Evolutionary conservation across 53 echinoderm and acorn worm species (phyloP).

Genomic region (Mesocentrotus franciscanus): DNA sequence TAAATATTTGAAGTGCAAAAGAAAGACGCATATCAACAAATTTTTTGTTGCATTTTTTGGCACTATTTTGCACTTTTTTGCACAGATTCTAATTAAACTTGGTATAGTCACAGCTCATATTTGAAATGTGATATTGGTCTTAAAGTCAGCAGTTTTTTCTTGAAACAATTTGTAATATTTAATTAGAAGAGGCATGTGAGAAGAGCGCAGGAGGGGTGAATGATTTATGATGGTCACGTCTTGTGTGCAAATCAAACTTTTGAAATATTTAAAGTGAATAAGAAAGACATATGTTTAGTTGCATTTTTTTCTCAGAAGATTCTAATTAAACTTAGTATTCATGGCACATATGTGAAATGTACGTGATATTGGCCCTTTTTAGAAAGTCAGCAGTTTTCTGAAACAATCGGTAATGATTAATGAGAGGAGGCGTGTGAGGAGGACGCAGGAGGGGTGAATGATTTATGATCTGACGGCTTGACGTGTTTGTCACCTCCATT

Average conservation of each 20-base stretch:
- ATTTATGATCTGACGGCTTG: not conserved
- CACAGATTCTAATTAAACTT: no score
- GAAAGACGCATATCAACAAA: no score
- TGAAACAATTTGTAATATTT: not conserved
- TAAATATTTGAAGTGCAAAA: no score
- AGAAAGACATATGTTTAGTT: no score
- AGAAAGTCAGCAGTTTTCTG: not conserved
- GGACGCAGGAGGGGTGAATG: not conserved
- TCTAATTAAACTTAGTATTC: no score
- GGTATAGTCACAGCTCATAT: no score
- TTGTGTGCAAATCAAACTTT: not conserved
- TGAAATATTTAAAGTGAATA: no score
- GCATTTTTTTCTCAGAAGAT: no score
- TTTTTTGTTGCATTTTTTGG: no score
- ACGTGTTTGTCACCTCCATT: not conserved
- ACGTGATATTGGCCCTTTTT: no score
- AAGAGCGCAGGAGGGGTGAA: not conserved
- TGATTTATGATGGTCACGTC: not conserved
- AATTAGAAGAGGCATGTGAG: not conserved
- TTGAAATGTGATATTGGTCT: not conserved
- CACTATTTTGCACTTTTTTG: no score
- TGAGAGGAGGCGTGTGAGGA: not conserved
- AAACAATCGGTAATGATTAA: not conserved
- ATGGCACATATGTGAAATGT: no score
- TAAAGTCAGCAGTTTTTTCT: not conserved